A percentile compares a stretch with the other conserved stretches of the same genome.
These are phyloP conservation scores for Drosophila repletoides DNA, from an alignment of 1,140 invertebrate species.

Conservation along the genomic window DNA sequence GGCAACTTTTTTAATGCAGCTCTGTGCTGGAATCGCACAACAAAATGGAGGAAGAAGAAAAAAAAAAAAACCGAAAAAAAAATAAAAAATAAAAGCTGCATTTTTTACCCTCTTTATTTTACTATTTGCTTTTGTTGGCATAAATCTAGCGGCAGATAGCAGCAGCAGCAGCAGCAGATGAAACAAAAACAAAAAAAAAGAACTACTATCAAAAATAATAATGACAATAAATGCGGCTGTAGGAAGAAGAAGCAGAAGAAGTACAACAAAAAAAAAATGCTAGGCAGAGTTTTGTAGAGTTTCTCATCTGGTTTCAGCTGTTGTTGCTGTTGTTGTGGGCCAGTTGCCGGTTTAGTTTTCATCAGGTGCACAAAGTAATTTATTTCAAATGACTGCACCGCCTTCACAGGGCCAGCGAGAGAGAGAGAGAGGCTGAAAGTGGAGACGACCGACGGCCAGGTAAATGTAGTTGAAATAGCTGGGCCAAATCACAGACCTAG, in stretches of 20 bases:
- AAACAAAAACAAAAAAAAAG: slow-evolving; percentile 33
- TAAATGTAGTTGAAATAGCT: slow-evolving; percentile 7
- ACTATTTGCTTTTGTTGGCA: slow-evolving; percentile 73
- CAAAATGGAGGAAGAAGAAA: slow-evolving; percentile 47
- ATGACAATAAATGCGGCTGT: slow-evolving; percentile 72
- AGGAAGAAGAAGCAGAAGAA: slow-evolving; percentile 16
- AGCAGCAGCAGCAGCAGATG: slow-evolving; percentile 19
- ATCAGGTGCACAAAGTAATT: slow-evolving; percentile 79
- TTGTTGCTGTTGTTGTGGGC: slow-evolving; percentile 14
- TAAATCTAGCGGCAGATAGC: slow-evolving; percentile 71
- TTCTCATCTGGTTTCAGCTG: slow-evolving; percentile 8
- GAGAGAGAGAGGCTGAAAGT: slow-evolving; percentile 17
- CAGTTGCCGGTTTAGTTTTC: slow-evolving; percentile 56
- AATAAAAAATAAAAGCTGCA: slow-evolving; percentile 37
- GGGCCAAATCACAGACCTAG: slow-evolving; percentile 34
- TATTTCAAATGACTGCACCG: slow-evolving; percentile 72
- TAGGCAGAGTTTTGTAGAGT: slow-evolving; percentile 29
- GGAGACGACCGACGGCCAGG: background rate
- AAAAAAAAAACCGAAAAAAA: slow-evolving; percentile 43
- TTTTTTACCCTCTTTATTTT: slow-evolving; percentile 52
- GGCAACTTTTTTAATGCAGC: slow-evolving; percentile 74
- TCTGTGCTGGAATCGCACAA: slow-evolving; percentile 51
- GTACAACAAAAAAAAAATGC: slow-evolving; percentile 2
- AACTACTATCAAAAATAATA: slow-evolving; percentile 73
- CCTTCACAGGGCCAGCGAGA: slow-evolving; percentile 19